Base-by-base conservation (phyloP, 2,113 vertebrate species). In the Hydrochoerus hydrochaeris region DNA sequence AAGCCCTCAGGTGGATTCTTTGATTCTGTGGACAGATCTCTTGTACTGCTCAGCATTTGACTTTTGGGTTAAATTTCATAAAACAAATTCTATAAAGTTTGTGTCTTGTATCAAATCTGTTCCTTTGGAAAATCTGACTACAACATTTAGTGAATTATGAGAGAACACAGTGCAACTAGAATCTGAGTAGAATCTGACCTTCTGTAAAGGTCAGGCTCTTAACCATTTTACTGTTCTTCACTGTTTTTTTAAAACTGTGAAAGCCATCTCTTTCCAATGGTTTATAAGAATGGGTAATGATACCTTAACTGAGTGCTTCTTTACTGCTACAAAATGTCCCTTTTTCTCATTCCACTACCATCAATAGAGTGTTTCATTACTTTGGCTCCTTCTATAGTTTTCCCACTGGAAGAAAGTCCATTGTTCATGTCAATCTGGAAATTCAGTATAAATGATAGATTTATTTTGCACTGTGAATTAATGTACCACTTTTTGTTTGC, bases 391-490 rank as follows among this genome's bases (percentile, higher is more conserved):
- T 93, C 16, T 54, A 24, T 35, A 60, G 17, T 88, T 97, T 95
- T 85, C 4, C 30, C 60, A 78, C 7, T 63, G 20, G 89, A 83
- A 57, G 13, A 7, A 16, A 62, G 30, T 78, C 38, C 30, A 6
- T 41, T 38, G 22, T 22, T 73, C n/a, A 69, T 3, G 44, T 54
- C 24, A 88, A 24, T n/a, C 46, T 52, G 58, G 30, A 63, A 13
- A 63, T 88, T 77, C 92, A 38, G 49, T 75, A 44, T 85, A 58
- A 46, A 63, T 57, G 82, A 83, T n/a, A 82, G 41, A 75, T 88
- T 90, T 84, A 22, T 93, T 94, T 88, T 49, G 91, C 35, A 85
- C 14, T 54, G 24, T 84, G 85, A 81, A 60, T 30, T 32, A 91
- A 90, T 89, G 44, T 20, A 62, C 6, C 63, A 52, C 30, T 75